Conservation (phyloP, 1,140 invertebrate genomes). For the Limonius californicus region DNA sequence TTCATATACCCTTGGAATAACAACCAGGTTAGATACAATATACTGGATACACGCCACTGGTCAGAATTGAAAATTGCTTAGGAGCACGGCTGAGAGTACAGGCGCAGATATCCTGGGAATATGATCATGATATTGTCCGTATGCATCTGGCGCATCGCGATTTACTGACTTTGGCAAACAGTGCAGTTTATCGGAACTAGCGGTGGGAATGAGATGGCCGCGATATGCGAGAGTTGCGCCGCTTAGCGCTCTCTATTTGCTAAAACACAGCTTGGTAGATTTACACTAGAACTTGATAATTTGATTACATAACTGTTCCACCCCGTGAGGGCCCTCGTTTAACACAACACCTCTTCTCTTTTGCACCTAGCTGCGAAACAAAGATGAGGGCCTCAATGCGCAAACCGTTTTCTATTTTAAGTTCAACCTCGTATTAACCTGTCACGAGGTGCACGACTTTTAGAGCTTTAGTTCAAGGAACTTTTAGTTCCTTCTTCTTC, state of each 20-base stretch:
- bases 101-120: no score
- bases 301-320: constrained; percentile 1
- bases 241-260: background rate
- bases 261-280: background rate
- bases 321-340: background rate
- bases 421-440: background rate
- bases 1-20: no score
- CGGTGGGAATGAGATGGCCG: background rate
- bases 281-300: constrained; percentile 1
- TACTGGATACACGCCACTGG: no score
- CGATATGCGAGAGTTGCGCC: background rate
- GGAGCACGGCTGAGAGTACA: no score
- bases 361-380: background rate
- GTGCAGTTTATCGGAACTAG: background rate
- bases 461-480: background rate
- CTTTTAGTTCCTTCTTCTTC: background rate
- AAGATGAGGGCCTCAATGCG: background rate
- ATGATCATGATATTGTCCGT: background rate
- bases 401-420: background rate
- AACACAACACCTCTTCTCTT: background rate
- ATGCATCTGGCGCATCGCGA: background rate
- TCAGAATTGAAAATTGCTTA: no score
- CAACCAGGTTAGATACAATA: no score
- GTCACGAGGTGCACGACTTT: constrained; percentile 1
- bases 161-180: background rate